Conservation (phyloP, 2,797 vertebrate genomes). For the Cryptoblepharus egeriae region DNA sequence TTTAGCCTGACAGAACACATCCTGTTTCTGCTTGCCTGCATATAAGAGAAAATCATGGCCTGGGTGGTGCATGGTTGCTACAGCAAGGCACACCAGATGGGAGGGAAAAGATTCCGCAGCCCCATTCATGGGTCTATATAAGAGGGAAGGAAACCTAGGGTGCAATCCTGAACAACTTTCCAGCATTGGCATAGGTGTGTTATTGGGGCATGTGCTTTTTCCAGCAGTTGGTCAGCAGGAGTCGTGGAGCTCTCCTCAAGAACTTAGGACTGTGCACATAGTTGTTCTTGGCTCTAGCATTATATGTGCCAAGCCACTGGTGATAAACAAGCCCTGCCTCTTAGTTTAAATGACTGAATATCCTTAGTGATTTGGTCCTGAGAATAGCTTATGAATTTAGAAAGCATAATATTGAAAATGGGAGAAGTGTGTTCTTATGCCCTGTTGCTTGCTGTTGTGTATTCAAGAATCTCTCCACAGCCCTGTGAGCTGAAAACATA, state of each 20-base stretch:
- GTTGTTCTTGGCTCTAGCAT: background rate
- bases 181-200: too few species aligned
- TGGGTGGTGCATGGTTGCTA: conserved; percentile 12
- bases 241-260: too few species aligned
- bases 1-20: background rate
- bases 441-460: background rate
- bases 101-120: background rate
- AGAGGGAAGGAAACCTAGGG: background rate
- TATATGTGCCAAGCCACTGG: too few species aligned
- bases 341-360: background rate
- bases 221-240: too few species aligned
- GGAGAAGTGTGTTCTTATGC: background rate
- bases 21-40: conserved; percentile 29
- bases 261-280: too few species aligned
- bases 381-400: background rate
- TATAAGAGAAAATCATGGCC: conserved; percentile 33
- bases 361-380: background rate
- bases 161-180: too few species aligned
- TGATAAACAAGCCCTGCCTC: background rate
- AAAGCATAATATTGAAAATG: background rate
- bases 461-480: background rate
- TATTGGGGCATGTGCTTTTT: too few species aligned
- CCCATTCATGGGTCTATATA: too few species aligned
- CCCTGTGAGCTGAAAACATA: background rate
- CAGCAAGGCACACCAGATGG: conserved; percentile 13